Percentiles rank a stretch among this genome's conserved stretches.
Conservation (phyloP, 1,140 invertebrate species). For the Thaumetopoea pityocampa region DNA sequence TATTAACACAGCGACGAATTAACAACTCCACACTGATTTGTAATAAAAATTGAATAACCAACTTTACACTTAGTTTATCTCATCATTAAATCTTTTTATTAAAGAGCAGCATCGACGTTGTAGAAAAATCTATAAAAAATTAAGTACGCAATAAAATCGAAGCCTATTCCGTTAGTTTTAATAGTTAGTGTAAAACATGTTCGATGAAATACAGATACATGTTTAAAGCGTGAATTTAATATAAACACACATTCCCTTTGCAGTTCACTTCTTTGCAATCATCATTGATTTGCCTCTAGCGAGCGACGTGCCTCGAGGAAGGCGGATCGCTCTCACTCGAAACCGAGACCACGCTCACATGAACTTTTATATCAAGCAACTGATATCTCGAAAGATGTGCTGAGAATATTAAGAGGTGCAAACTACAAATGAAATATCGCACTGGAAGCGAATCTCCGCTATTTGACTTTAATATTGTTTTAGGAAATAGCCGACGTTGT, state of each 20-base stretch:
- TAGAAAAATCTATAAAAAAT: constrained; percentile 8
- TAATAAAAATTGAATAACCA: constrained; percentile 10
- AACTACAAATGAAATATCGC: constrained; percentile 37
- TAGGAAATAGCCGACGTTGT: constrained; percentile 19
- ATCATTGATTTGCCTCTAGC: background rate
- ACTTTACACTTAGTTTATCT: constrained; percentile 8
- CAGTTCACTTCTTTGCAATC: constrained; percentile 11
- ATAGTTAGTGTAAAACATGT: background rate
- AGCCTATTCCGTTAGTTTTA: constrained; percentile 1
- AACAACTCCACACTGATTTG: constrained; percentile 7
- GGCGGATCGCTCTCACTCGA: constrained; percentile 17
- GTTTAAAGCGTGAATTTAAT: constrained; percentile 5
- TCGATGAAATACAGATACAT: background rate
- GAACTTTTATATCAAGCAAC: constrained; percentile 39
- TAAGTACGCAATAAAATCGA: constrained; percentile 8
- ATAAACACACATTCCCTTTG: constrained; percentile 5
- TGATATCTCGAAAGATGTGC: constrained; percentile 34
- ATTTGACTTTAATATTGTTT: constrained; percentile 15
- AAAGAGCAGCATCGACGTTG: constrained; percentile 1
- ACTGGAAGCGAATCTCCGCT: constrained; percentile 18
- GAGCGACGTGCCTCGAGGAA: background rate
- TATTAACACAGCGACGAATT: constrained; percentile 2
- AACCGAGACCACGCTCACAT: constrained; percentile 18
- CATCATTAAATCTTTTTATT: constrained; percentile 9
- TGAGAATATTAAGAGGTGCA: constrained; percentile 38